Base-by-base conservation (phyloP, 2,888 invertebrate species). In the Macrophya annulata region DNA sequence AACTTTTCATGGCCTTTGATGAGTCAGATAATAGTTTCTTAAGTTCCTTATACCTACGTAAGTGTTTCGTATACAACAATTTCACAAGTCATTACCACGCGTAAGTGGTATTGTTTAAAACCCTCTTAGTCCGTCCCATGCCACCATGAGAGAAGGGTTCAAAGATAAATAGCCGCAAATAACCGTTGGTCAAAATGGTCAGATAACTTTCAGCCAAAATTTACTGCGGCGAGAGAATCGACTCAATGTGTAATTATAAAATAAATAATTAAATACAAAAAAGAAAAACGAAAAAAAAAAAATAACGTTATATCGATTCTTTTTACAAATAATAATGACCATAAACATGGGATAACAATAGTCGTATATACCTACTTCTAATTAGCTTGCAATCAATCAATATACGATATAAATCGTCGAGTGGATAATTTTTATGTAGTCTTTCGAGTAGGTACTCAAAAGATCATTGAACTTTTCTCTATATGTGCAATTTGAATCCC, bases 61-160 rank as follows among this genome's bases (percentile, higher is more conserved):
- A 65, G 83, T 31, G 15, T 68, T 68, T 45, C 55, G 17, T 68
- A 37, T 9, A 59, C 68, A 71, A 83, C 83, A 83, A 83, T 83
- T 83, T 71, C 71, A 48, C 68, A 48, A 83, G 45, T 71, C 65
- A 71, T 83, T 68, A 83, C 31, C 68, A 15, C 68, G n/a, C n/a
- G 31, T 68, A n/a, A 83, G 83, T 68, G 68, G 31, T 71, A 81
- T 81, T 62, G 81, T 81, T 62, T 15, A 81, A 81, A 65, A 81
- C 81, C 43, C 81, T 43, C 37, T 55, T 4, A 62, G 40, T 62
- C 40, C 21, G n/a, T 10, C 62, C 59, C n/a, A n/a, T 59, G 31
- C 40, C 55, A 43, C 40, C 55, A 15, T 37, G 62, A 81, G 62
- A 81, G 9, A 62, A 81, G 81, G 48, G 62, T 77, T 37, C 6